Evolutionary conservation across 2,797 vertebrate species (phyloP).

Genomic region (Pseudochromis fuscus): DNA sequence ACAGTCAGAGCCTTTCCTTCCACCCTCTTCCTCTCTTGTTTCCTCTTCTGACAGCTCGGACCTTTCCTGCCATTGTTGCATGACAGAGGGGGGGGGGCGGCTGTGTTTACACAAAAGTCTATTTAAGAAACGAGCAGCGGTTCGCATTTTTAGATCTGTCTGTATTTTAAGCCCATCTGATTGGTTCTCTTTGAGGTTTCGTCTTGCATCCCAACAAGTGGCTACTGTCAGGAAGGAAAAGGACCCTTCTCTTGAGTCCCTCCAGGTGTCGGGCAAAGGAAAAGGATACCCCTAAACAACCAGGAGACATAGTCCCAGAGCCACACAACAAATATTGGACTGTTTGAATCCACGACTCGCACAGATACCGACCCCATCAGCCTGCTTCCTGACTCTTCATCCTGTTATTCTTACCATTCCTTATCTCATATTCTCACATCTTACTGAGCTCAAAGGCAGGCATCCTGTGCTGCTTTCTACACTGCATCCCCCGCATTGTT

Average conservation of each 20-base stretch:
- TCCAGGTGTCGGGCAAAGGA: slow-evolving; percentile 15
- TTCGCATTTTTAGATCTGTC: slow-evolving; percentile 9
- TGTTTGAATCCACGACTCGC: slow-evolving; percentile 9
- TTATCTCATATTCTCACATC: slow-evolving; percentile 79
- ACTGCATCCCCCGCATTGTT: slow-evolving; percentile 45
- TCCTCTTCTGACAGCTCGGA: slow-evolving; percentile 78
- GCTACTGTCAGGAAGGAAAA: slow-evolving; percentile 30
- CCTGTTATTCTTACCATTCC: slow-evolving; percentile 77
- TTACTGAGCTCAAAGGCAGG: slow-evolving; percentile 52
- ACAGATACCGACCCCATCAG: slow-evolving; percentile 28
- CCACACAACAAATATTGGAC: slow-evolving; percentile 31
- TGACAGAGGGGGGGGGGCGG: slow-evolving; percentile 34
- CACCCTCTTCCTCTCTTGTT: slow-evolving; percentile 59
- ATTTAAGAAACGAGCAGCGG: slow-evolving; percentile 44
- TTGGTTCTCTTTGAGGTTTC: background rate
- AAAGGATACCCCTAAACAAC: slow-evolving; percentile 10
- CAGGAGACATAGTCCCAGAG: slow-evolving; percentile 24
- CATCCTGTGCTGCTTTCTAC: slow-evolving; percentile 71
- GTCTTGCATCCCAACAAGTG: background rate
- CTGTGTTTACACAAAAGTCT: slow-evolving; percentile 41
- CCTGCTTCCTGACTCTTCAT: slow-evolving; percentile 75
- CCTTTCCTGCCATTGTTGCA: slow-evolving; percentile 83
- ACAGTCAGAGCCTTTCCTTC: slow-evolving; percentile 79
- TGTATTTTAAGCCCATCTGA: background rate
- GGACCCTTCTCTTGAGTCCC: background rate